Base-by-base conservation (phyloP, 2,888 invertebrate species). In the Coleophora deauratella region DNA sequence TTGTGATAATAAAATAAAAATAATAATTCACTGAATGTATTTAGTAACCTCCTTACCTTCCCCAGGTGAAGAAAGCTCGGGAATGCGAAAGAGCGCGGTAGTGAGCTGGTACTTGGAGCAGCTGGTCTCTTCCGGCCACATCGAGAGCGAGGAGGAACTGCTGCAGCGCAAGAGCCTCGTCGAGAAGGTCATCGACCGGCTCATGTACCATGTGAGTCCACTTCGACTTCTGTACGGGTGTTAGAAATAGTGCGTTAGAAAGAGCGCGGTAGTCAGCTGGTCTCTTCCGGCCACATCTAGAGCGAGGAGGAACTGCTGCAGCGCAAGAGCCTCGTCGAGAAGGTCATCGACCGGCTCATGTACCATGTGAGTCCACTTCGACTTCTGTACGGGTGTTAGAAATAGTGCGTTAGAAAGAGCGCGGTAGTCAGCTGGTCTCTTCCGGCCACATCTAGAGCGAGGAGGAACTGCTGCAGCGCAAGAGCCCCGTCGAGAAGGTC, bases 31-130 rank as follows among this genome's bases (percentile, higher is more conserved):
- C 21, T 21, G 21, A 21, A n/a, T n/a, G n/a, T n/a, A n/a, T n/a
- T n/a, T 6, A 21, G 3, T 21, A 21, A 21, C 21, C 3, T 4
- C 3, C 21, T 4, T 6, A 21, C 6, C 7, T 7, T n/a, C 31
- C 45, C 1, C 48, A 78, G 82, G 73, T 10, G 72, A 69, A 41
- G 88, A 89, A 47, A 79, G 84, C 27, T 91, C 92, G 36, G 94
- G 94, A 1, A 89, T 91, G 75, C 89, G 87, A 47, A 91, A 93
- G 57, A 93, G 93, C 54, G 93, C 95, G 37, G 87, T 99, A 1
- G 91, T 98, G 27, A 92, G 93, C 54, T 99, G 99, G 98, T 99
- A 98, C 73, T 79, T 99, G 53, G 92, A 93, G 60, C 92, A 95
- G 66, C 89, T 97, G 41, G 92, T 93, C 51, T 91, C 92, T 46